Percentiles rank a stretch among this genome's conserved stretches.
phyloP scores from a whole-genome alignment of 2,113 vertebrate genomes.

The Colinus virginianus region DNA sequence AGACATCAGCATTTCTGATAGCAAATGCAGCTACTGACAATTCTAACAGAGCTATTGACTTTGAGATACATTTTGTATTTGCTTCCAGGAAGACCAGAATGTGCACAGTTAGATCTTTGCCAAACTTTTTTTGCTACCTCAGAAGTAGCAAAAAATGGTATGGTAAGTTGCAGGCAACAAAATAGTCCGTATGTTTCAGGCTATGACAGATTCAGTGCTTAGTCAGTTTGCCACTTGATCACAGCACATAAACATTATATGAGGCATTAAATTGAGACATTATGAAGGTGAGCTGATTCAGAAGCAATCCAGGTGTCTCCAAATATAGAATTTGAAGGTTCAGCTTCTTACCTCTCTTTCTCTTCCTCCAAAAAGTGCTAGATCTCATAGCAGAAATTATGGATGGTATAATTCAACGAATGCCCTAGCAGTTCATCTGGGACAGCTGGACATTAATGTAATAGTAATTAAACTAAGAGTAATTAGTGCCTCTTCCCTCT shows the following conservation, averaged over 20 bases:
- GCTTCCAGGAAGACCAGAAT: constrained; percentile 17
- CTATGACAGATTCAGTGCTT: background rate
- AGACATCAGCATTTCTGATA: constrained; percentile 26
- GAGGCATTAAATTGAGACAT: background rate
- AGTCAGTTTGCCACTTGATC: background rate
- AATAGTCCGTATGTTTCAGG: background rate
- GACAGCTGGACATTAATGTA: background rate
- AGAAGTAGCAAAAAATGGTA: background rate
- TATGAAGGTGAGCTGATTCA: background rate
- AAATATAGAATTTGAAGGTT: background rate
- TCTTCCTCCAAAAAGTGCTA: background rate
- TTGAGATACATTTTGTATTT: constrained; percentile 16
- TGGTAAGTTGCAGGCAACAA: background rate
- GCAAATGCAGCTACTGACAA: constrained; percentile 50
- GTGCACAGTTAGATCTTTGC: background rate
- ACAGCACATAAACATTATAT: background rate
- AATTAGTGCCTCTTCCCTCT: background rate
- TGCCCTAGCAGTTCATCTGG: background rate
- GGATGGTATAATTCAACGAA: background rate
- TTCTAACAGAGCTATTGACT: constrained; percentile 29
- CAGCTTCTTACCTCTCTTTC: background rate
- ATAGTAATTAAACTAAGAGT: background rate
- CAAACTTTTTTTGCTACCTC: background rate
- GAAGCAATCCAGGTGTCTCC: background rate
- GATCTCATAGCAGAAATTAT: background rate